Conservation (phyloP, 2,888 invertebrate species). For the Ormyrus labotus region DNA sequence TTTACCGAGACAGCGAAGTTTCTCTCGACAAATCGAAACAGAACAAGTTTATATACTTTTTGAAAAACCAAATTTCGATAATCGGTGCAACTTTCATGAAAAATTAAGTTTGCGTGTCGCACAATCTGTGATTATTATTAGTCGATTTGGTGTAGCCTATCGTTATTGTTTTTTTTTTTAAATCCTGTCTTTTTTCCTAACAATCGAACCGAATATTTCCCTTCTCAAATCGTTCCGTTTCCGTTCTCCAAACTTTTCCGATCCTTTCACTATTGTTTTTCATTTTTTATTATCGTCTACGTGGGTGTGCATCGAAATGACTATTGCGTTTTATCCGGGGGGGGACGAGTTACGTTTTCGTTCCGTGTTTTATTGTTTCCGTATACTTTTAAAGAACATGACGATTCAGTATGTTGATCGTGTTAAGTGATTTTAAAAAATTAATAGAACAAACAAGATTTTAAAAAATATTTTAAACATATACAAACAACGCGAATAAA, state of each 20-base stretch:
- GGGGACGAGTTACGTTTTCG: constrained; percentile 17
- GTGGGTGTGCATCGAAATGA: constrained; percentile 52
- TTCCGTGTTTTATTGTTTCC: constrained; percentile 32
- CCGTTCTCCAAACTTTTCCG: constrained; percentile 16
- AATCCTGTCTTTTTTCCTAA: constrained; percentile 50
- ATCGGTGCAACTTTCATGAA: constrained; percentile 52
- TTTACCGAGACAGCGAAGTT: constrained; percentile 20
- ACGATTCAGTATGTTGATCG: constrained; percentile 33
- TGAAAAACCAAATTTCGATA: constrained; percentile 51
- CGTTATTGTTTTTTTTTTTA: constrained; percentile 47
- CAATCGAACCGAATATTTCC: constrained; percentile 33
- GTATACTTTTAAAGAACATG: constrained; percentile 43
- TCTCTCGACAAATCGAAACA: constrained; percentile 22
- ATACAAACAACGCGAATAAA: constrained; percentile 50
- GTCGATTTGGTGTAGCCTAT: constrained; percentile 53
- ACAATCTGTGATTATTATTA: constrained; percentile 58
- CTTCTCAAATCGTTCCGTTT: constrained; percentile 11
- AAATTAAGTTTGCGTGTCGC: constrained; percentile 53
- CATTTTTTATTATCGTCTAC: constrained; percentile 28
- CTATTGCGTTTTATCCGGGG: constrained; percentile 42
- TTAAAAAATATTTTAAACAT: constrained; percentile 50
- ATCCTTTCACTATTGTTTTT: constrained; percentile 43
- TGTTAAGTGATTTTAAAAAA: constrained; percentile 39
- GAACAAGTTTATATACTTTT: background rate
- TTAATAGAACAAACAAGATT: constrained; percentile 56